A percentile compares a stretch with the other conserved stretches of the same genome.
Evolutionary conservation across 2,113 vertebrate genomes (phyloP).

Genomic region (Corynorhinus townsendii): DNA sequence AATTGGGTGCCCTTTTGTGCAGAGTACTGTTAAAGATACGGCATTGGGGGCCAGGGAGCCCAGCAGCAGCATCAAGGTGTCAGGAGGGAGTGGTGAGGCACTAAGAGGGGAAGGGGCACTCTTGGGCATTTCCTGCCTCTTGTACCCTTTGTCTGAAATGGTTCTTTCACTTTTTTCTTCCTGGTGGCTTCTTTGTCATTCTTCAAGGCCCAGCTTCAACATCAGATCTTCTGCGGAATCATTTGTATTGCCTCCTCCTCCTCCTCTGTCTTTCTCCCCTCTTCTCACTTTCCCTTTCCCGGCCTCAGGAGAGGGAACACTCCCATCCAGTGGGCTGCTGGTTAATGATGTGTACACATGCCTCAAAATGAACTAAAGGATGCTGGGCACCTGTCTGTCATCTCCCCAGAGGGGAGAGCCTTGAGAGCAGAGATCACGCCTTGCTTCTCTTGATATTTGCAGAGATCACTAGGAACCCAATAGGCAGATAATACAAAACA

Average conservation of each 20-base stretch:
- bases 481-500: background rate
- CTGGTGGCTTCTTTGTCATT: background rate
- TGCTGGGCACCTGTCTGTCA: background rate
- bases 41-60: background rate
- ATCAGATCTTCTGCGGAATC: background rate
- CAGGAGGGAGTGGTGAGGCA: background rate
- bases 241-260: background rate
- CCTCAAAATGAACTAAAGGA: background rate
- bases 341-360: no score
- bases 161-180: background rate
- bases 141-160: background rate
- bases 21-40: background rate
- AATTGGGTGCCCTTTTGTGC: background rate
- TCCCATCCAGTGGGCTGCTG: background rate
- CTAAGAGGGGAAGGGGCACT: background rate
- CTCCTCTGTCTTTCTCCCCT: background rate
- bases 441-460: background rate
- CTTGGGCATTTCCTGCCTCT: background rate
- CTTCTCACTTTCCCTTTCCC: background rate
- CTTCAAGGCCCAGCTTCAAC: background rate
- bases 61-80: background rate
- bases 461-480: background rate
- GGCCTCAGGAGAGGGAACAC: background rate
- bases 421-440: background rate
- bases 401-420: background rate